Evolutionary conservation across 2,888 invertebrate genomes (phyloP).

Genomic region (Dolichomitus sp.): DNA sequence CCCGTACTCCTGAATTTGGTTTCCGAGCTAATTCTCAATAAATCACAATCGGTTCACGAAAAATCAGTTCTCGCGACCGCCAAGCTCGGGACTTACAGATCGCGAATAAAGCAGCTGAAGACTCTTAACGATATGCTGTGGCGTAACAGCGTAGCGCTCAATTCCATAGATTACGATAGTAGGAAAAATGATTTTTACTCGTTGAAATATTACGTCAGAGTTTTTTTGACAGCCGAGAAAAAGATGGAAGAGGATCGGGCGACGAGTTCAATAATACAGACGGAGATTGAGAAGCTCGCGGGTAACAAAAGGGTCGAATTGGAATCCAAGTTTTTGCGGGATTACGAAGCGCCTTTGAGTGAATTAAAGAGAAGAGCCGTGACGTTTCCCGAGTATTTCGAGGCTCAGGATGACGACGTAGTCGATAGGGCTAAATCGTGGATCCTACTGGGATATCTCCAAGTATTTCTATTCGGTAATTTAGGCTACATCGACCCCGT

Average conservation of each 20-base stretch:
- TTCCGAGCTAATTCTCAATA: conserved; percentile 74
- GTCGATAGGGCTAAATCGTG: conserved; percentile 78
- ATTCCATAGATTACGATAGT: conserved; percentile 86
- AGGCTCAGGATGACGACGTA: conserved; percentile 34
- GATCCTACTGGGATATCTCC: conserved; percentile 80
- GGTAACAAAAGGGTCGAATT: conserved; percentile 47
- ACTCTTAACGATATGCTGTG: conserved; percentile 88
- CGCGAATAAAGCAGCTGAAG: conserved; percentile 87
- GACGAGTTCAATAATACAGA: conserved; percentile 34
- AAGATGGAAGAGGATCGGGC: conserved; percentile 50
- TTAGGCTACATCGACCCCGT: conserved; percentile 92
- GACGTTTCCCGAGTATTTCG: conserved; percentile 21
- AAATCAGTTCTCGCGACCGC: conserved; percentile 82
- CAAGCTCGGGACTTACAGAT: conserved; percentile 86
- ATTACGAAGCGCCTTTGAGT: conserved; percentile 63
- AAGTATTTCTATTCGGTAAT: conserved; percentile 78
- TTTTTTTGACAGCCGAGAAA: conserved; percentile 71
- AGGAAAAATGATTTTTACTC: conserved; percentile 75
- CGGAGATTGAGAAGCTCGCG: conserved; percentile 35
- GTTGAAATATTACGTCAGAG: conserved; percentile 69
- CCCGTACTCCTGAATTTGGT: conserved; percentile 75
- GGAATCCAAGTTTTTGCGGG: conserved; percentile 40
- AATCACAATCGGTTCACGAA: conserved; percentile 57
- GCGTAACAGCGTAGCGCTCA: conserved; percentile 88
- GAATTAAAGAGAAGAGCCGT: conserved; percentile 54